phyloP scores from a whole-genome alignment of 2,797 vertebrate species.

The Hypotaenidia philippensis region DNA sequence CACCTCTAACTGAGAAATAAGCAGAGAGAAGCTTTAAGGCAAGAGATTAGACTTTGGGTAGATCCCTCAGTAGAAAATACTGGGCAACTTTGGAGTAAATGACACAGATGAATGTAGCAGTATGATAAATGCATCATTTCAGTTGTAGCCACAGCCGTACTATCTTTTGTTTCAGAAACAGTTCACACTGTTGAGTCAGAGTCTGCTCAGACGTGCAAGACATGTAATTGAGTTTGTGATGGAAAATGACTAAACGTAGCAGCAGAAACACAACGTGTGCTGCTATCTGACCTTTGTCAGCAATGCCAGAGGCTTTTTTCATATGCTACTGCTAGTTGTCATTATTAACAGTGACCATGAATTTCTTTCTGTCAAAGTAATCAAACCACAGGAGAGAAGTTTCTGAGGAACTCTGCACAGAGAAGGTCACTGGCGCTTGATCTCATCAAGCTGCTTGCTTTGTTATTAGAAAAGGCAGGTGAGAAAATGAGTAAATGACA shows the following conservation, averaged over 20 bases:
- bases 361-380: conserved; percentile 49
- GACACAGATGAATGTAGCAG: neutral
- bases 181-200: neutral
- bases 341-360: conserved; percentile 36
- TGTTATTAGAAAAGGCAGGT: conserved; percentile 37
- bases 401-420: neutral
- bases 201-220: neutral
- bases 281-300: conserved; percentile 50
- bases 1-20: neutral
- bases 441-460: conserved; percentile 15
- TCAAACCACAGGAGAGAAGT: conserved; percentile 23
- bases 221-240: neutral
- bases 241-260: neutral
- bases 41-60: neutral
- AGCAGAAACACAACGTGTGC: neutral
- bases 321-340: conserved; percentile 18
- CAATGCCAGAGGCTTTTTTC: conserved; percentile 3
- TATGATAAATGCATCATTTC: neutral
- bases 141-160: neutral
- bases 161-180: neutral
- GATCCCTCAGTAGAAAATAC: neutral
- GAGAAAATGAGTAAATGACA: conserved; percentile 15
- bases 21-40: neutral
- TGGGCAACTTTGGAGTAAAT: neutral
- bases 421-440: conserved; percentile 26